phyloP scores from a whole-genome alignment of 2,797 vertebrate genomes.

The Gallinago solitaria region DNA sequence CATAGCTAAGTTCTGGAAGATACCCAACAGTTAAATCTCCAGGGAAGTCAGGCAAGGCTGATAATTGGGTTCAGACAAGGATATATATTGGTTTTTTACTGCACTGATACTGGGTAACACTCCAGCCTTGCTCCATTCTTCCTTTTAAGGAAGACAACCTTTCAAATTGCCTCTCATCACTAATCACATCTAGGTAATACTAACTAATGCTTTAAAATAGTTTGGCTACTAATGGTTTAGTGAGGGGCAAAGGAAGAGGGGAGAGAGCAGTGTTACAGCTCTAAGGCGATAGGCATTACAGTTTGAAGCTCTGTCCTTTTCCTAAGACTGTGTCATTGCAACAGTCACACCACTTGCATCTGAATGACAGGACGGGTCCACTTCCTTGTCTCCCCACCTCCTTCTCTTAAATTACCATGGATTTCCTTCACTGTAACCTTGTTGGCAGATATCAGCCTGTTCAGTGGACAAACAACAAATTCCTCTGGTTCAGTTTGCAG shows the following conservation, averaged over 20 bases:
- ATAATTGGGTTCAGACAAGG: conserved; percentile 35
- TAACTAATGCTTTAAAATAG: background rate
- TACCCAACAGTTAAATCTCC: background rate
- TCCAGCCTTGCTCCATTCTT: background rate
- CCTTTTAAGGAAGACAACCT: conserved; percentile 7
- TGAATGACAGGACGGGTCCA: background rate
- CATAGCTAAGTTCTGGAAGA: background rate
- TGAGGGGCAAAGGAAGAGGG: background rate
- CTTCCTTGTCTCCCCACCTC: background rate
- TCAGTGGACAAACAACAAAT: background rate
- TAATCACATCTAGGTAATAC: background rate
- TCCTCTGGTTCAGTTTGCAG: background rate
- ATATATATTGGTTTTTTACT: conserved; percentile 16
- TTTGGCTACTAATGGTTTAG: background rate
- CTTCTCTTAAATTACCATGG: background rate
- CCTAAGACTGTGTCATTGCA: background rate
- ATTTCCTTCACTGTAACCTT: background rate
- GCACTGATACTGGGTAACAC: background rate
- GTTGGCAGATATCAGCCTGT: background rate
- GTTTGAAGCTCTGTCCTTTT: background rate
- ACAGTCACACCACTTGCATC: background rate
- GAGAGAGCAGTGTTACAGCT: background rate
- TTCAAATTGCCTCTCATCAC: background rate
- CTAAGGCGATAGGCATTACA: background rate
- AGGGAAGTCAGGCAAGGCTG: conserved; percentile 9